These are phyloP conservation scores for Rhabdornis inornatus DNA, from an alignment of 2,113 vertebrate species.

Conservation along the genomic window DNA sequence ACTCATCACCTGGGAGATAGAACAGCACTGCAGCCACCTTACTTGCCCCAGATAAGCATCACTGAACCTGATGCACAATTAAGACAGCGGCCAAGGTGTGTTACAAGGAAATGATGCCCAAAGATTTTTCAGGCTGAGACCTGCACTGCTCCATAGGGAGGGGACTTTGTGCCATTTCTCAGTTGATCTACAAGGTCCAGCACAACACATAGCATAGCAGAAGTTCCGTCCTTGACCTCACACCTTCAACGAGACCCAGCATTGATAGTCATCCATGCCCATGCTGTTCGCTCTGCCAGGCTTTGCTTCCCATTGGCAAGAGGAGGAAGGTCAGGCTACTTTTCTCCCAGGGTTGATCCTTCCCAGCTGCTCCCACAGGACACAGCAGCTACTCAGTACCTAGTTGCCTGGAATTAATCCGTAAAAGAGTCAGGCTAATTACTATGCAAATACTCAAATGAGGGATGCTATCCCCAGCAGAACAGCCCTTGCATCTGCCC, in stretches of 20 bases:
- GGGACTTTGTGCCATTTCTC: background rate
- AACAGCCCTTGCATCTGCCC: background rate
- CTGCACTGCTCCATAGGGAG: background rate
- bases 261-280: background rate
- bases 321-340: background rate
- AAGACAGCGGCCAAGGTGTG: background rate
- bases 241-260: background rate
- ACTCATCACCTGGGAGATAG: background rate
- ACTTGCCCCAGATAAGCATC: background rate
- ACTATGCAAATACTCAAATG: background rate
- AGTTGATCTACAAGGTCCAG: background rate
- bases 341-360: background rate
- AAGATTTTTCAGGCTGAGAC: background rate
- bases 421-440: background rate
- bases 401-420: background rate
- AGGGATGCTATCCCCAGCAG: background rate
- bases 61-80: background rate
- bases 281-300: fast-evolving
- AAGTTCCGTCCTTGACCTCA: background rate
- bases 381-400: background rate
- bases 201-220: background rate
- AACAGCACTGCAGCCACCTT: background rate
- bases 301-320: background rate
- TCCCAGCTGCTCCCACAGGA: background rate
- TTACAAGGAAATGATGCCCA: background rate